These are phyloP conservation scores for Amphiprion percula DNA, from an alignment of 2,113 vertebrate genomes.

Conservation along the genomic window DNA sequence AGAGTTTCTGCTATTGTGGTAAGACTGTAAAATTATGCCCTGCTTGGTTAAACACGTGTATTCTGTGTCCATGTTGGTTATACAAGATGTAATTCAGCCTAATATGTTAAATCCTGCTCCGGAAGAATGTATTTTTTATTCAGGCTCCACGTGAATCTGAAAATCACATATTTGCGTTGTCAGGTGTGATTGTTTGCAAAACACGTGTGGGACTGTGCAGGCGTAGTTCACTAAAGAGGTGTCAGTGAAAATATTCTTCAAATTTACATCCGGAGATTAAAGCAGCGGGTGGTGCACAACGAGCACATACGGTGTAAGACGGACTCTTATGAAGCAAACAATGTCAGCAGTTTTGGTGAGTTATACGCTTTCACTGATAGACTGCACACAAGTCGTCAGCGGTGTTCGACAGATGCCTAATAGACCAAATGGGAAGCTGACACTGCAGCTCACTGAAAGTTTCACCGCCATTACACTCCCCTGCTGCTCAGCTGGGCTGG, in stretches of 20 bases:
- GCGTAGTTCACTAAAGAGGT: slow-evolving; percentile 19
- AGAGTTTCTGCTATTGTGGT: neutral
- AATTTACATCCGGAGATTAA: slow-evolving; percentile 21
- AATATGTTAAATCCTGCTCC: neutral
- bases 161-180: slow-evolving; percentile 27
- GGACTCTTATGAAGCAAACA: slow-evolving; percentile 15
- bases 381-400: slow-evolving; percentile 15
- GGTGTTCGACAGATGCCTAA: slow-evolving; percentile 50
- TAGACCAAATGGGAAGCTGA: slow-evolving; percentile 51
- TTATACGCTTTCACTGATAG: slow-evolving; percentile 13
- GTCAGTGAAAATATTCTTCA: slow-evolving; percentile 35
- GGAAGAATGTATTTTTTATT: neutral
- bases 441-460: slow-evolving; percentile 57
- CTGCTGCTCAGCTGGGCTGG: slow-evolving; percentile 48
- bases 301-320: neutral
- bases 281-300: slow-evolving; percentile 17
- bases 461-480: slow-evolving; percentile 54
- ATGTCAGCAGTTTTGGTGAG: slow-evolving; percentile 10
- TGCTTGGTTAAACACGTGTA: neutral
- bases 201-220: slow-evolving; percentile 2
- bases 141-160: slow-evolving; percentile 1
- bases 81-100: neutral
- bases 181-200: slow-evolving; percentile 40
- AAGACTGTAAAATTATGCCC: slow-evolving; percentile 3
- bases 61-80: neutral